Evolutionary conservation across 2,797 vertebrate genomes (phyloP).

Genomic region (Gambelia wislizenii): DNA sequence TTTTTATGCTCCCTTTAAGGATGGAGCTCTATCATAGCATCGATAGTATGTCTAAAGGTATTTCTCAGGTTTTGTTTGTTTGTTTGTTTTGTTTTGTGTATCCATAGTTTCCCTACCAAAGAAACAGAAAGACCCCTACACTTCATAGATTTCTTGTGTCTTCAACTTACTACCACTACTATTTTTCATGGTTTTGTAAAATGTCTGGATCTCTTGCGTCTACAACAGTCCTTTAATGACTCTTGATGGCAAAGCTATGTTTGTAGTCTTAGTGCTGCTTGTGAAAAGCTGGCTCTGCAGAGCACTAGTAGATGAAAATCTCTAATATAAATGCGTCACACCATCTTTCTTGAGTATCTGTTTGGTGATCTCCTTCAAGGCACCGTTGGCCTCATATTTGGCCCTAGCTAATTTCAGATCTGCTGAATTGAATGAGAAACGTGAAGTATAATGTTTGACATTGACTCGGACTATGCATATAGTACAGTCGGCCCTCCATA

Average conservation of each 20-base stretch:
- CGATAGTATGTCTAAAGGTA: neutral
- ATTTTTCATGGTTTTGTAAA: neutral
- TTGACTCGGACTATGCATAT: neutral
- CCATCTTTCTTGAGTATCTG: slow-evolving; percentile 29
- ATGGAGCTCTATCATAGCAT: neutral
- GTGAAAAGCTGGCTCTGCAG: slow-evolving; percentile 20
- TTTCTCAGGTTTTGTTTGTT: neutral
- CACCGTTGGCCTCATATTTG: slow-evolving; percentile 19
- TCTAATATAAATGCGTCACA: slow-evolving; percentile 40
- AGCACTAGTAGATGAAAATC: neutral
- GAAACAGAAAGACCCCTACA: neutral
- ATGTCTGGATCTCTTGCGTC: neutral
- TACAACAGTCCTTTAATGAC: slow-evolving; percentile 42
- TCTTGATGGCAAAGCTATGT: slow-evolving; percentile 53
- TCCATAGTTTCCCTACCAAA: neutral
- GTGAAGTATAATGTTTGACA: neutral
- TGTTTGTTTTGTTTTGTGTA: neutral
- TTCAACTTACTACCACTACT: rapidly evolving
- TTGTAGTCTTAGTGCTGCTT: slow-evolving; percentile 64
- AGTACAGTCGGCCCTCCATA: too few species aligned
- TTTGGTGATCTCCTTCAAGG: neutral
- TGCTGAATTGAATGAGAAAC: neutral
- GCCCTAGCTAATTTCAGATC: neutral
- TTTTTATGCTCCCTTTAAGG: neutral
- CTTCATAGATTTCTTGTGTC: neutral